phyloP scores from a whole-genome alignment of 2,888 invertebrate genomes.

The Apamea crenata region DNA sequence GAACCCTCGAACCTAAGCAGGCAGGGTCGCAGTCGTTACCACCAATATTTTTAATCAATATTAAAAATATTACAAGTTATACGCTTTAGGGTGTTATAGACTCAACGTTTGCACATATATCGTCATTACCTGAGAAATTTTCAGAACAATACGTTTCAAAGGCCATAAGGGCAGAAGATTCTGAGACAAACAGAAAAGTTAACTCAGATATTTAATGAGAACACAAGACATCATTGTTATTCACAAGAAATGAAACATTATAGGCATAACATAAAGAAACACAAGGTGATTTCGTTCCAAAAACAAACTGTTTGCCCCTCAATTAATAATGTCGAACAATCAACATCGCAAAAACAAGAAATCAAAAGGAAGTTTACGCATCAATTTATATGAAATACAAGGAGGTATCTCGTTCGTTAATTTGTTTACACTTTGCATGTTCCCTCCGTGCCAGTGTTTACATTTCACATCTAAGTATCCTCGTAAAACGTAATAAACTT shows the following conservation, averaged over 20 bases:
- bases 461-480: conserved; percentile 79
- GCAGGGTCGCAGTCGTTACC: too few species aligned
- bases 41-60: not conserved
- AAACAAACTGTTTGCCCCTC: conserved; percentile 59
- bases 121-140: not conserved
- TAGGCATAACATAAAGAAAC: conserved; percentile 3
- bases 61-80: not conserved
- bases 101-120: not conserved
- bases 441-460: conserved; percentile 80
- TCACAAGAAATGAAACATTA: conserved; percentile 7
- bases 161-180: not conserved
- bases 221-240: not conserved
- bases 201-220: conserved; percentile 31
- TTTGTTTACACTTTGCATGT: conserved; percentile 86
- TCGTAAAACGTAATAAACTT: conserved; percentile 84
- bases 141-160: not conserved
- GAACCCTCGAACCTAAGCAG: too few species aligned
- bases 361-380: conserved; percentile 76
- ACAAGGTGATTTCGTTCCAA: conserved; percentile 19
- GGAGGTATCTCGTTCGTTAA: conserved; percentile 79
- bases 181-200: not conserved
- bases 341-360: conserved; percentile 72
- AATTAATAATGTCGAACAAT: conserved; percentile 72
- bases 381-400: conserved; percentile 75
- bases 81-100: too few species aligned